Conservation (phyloP, 1,140 invertebrate species). For the Thaumatotibia leucotreta region DNA sequence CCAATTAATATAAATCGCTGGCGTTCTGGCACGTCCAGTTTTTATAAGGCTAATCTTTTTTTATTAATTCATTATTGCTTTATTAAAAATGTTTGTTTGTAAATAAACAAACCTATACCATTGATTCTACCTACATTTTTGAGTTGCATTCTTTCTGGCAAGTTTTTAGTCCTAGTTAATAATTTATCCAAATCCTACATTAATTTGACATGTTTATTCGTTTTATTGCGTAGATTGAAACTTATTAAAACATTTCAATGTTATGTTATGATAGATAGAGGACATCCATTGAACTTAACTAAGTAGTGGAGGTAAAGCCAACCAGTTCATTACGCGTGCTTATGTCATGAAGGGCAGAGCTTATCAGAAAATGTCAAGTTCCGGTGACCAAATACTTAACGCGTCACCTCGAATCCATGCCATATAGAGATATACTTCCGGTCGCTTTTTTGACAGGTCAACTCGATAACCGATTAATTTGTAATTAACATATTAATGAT, state of each 20-base stretch:
- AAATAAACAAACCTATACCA: too few species aligned
- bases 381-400: not conserved
- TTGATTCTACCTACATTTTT: too few species aligned
- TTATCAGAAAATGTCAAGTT: constrained; percentile 7
- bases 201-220: too few species aligned
- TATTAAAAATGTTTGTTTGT: too few species aligned
- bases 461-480: not conserved
- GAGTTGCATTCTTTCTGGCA: too few species aligned
- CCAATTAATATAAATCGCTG: not conserved
- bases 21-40: not conserved
- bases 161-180: too few species aligned
- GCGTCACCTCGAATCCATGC: not conserved
- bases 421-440: not conserved
- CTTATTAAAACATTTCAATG: too few species aligned
- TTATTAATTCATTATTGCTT: too few species aligned
- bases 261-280: not conserved
- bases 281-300: not conserved
- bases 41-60: too few species aligned
- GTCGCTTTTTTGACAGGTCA: not conserved
- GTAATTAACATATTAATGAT: not conserved
- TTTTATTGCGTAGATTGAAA: too few species aligned
- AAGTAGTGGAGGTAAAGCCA: not conserved
- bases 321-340: not conserved
- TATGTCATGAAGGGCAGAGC: not conserved
- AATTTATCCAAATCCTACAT: too few species aligned